A percentile compares a stretch with the other conserved stretches of the same genome.
Conservation (phyloP, 2,113 vertebrate genomes). For the Lamprotornis superbus region DNA sequence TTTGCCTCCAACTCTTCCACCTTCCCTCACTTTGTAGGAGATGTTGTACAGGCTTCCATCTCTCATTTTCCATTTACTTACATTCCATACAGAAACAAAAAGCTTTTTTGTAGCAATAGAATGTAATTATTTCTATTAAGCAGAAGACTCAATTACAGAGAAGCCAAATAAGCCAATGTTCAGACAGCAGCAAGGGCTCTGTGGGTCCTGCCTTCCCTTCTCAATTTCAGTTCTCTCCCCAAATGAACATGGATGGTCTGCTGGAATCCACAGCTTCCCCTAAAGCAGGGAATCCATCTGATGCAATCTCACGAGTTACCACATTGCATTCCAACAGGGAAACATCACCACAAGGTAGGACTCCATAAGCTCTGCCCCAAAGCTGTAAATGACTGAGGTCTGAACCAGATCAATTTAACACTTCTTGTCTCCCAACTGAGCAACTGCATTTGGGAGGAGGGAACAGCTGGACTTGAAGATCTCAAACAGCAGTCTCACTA, state of each 20-base stretch:
- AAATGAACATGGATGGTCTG: neutral
- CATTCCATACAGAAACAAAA: neutral
- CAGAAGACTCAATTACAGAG: neutral
- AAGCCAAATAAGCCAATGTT: neutral
- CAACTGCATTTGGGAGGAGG: neutral
- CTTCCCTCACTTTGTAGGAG: neutral
- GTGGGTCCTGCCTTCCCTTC: neutral
- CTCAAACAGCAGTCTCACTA: neutral
- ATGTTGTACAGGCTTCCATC: neutral
- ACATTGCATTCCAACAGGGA: slow-evolving; percentile 12
- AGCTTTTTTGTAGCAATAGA: neutral
- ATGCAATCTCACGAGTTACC: neutral
- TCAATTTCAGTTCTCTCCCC: neutral
- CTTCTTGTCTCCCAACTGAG: neutral
- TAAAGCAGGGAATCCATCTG: neutral
- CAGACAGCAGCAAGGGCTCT: neutral
- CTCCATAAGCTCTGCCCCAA: neutral
- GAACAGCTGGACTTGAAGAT: neutral
- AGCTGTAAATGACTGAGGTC: neutral
- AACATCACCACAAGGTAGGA: neutral
- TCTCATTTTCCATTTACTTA: neutral
- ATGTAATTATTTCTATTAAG: neutral
- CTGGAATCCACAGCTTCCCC: neutral
- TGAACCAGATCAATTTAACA: neutral
- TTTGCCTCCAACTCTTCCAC: neutral